Evolutionary conservation across 2,888 invertebrate species (phyloP).

Genomic region (Epinotia bilunana): DNA sequence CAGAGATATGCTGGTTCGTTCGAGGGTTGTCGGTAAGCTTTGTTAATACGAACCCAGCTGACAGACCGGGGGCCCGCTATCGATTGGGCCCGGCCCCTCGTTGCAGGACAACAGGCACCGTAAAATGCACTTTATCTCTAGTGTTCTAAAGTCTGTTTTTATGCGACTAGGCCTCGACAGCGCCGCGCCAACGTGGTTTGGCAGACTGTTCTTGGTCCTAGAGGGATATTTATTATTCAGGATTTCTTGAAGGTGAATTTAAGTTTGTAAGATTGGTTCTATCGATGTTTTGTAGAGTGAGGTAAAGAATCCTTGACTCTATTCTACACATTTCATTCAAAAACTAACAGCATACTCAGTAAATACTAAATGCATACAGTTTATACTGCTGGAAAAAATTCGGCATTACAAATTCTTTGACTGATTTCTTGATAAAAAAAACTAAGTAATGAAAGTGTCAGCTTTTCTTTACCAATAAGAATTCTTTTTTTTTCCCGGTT

Average conservation of each 20-base stretch:
- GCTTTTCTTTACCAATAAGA: too few relatives aligned
- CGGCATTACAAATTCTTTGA: neutral
- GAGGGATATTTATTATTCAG: constrained; percentile 36
- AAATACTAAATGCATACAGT: neutral
- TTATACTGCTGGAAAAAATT: neutral
- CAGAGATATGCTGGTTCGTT: neutral
- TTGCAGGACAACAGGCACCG: constrained; percentile 39
- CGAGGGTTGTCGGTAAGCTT: neutral
- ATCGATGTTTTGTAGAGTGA: neutral
- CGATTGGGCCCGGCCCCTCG: constrained; percentile 50
- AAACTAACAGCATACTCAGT: neutral
- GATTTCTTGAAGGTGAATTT: constrained; percentile 17
- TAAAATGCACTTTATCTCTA: constrained; percentile 1
- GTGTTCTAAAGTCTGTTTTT: neutral
- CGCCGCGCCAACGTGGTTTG: constrained; percentile 20
- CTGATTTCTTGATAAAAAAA: too few relatives aligned
- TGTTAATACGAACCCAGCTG: neutral
- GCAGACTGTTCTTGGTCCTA: constrained; percentile 30
- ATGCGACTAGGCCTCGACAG: neutral
- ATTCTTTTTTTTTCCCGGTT: too few relatives aligned
- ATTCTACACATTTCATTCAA: neutral
- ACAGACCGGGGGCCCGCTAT: constrained; percentile 48
- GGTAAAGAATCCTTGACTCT: neutral
- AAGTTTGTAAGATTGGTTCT: neutral
- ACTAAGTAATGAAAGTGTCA: too few relatives aligned